Conservation (phyloP, 2,797 vertebrate genomes). For the Molothrus ater region DNA sequence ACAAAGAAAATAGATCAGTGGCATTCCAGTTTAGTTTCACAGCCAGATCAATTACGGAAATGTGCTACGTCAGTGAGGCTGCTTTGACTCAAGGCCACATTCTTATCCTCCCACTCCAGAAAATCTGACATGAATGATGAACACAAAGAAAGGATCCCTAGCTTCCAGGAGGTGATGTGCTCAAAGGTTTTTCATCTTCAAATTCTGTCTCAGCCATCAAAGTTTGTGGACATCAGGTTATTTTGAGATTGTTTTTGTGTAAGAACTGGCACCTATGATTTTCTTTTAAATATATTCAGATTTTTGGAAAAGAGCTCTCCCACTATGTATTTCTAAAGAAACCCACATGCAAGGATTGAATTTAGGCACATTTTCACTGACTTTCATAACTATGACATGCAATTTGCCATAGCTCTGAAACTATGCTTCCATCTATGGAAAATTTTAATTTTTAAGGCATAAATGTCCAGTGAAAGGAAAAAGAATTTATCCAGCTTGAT, state of each 20-base stretch:
- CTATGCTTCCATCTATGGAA: not conserved
- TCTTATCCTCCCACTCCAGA: not conserved
- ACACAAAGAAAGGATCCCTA: not conserved
- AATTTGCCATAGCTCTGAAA: not conserved
- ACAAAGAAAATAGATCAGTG: not conserved
- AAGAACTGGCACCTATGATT: not conserved
- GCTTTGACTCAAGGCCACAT: conserved; percentile 17
- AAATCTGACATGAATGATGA: not conserved
- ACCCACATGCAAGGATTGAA: not conserved
- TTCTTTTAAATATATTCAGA: not conserved
- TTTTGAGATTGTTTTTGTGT: not conserved
- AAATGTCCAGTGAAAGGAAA: not conserved
- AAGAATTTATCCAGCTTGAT: not conserved
- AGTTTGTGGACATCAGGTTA: not conserved
- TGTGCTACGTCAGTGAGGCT: not conserved
- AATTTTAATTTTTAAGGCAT: not conserved
- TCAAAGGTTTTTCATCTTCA: not conserved
- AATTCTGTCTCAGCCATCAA: not conserved
- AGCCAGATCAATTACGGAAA: conserved; percentile 18
- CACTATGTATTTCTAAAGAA: not conserved
- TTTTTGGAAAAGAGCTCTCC: not conserved
- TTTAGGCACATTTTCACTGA: not conserved
- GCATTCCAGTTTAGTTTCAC: not conserved
- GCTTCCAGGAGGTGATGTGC: not conserved
- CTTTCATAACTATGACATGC: not conserved